Evolutionary conservation across 2,797 vertebrate species (phyloP), one percentile per base, ranked within the genome.

Genomic region (Etheostoma perlongum): DNA sequence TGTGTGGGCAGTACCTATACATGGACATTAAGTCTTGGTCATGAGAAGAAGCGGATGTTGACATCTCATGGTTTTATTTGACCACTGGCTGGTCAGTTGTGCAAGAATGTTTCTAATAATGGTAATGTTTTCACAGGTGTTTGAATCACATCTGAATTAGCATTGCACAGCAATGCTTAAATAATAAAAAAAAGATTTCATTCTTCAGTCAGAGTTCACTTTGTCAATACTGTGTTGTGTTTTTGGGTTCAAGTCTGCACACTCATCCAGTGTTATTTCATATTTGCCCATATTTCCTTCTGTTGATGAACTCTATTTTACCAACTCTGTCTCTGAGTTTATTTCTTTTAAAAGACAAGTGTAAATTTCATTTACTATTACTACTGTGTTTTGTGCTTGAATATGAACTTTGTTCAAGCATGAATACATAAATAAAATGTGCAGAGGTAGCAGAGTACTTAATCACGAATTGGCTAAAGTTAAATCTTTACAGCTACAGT

Each of bases 41-140:
- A 62, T 46, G 51, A 78, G 40, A 85, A 84, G 63, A 86, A 85
- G 67, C 44, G 53, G 42, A 82, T 58, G 65, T 67, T 70, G 47
- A 79, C n/a, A 70, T 75, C 25, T 73, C 44, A 73, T 65, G 21
- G 60, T 76, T 90, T 83, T 84, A 89, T 92, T 91, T 58, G 40
- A 72, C 63, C 48, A 40, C 21, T 72, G 30, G 46, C 21, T 72
- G 30, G 46, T 82, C 49, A 84, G 27, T 21, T 78, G 40, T 55
- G 79, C 76, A 85, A 55, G 15, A 71, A 33, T 27, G 6, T 73
- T 82, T 61, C 21, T 44, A 81, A 42, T 66, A 42, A 65, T 68
- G 0, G 8, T 51, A 27, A 11, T 59, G 57, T 66, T 51, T 72
- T 74, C 15, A 84, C 47, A 78, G 19, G 25, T 42, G 68, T 66